Evolutionary conservation across 2,888 invertebrate species (phyloP).

Genomic region (Leptinotarsa rubiginosa): DNA sequence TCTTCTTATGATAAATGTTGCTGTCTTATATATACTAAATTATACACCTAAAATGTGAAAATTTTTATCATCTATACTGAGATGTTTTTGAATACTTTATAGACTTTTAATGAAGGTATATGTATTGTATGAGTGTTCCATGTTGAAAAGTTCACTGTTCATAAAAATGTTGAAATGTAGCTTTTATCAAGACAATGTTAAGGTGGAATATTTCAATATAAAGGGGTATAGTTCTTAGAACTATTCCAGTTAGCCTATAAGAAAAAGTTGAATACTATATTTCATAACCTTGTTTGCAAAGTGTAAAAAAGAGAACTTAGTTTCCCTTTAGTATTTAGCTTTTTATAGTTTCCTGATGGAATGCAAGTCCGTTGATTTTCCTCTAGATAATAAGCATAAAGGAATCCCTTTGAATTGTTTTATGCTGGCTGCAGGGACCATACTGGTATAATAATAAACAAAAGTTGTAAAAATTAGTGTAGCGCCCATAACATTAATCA

Average conservation of each 20-base stretch:
- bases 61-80: slow-evolving; percentile 45
- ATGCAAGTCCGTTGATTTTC: background rate
- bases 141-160: slow-evolving; percentile 35
- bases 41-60: slow-evolving; percentile 45
- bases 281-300: background rate
- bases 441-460: slow-evolving; percentile 24
- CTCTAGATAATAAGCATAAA: slow-evolving; percentile 4
- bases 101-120: slow-evolving; percentile 29
- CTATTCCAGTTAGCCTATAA: background rate
- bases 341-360: background rate
- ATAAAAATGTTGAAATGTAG: slow-evolving; percentile 28
- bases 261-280: slow-evolving; percentile 5
- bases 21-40: slow-evolving; percentile 49
- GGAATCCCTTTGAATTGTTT: slow-evolving; percentile 25
- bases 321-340: background rate
- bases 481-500: background rate
- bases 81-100: slow-evolving; percentile 51
- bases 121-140: slow-evolving; percentile 37
- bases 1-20: slow-evolving; percentile 58
- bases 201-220: slow-evolving; percentile 33
- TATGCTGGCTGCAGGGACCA: slow-evolving; percentile 47
- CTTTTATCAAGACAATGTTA: slow-evolving; percentile 6
- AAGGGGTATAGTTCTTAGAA: background rate
- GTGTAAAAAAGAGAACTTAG: background rate
- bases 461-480: slow-evolving; percentile 23